Evolutionary conservation across 1,140 invertebrate species (phyloP).

Genomic region (Eriosoma lanigerum): DNA sequence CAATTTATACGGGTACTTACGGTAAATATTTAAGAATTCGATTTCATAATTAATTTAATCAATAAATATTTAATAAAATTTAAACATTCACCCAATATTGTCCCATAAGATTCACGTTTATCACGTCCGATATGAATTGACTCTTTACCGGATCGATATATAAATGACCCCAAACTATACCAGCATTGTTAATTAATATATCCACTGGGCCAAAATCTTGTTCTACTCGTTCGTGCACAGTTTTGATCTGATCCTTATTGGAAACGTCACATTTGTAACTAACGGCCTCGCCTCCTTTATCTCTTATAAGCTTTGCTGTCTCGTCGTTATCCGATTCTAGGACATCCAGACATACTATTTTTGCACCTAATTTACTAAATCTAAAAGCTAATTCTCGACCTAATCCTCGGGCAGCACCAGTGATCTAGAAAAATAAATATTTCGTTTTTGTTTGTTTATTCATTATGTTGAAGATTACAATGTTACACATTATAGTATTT

Average conservation of each 20-base stretch:
- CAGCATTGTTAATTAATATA: slow-evolving; percentile 57
- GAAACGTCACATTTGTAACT: slow-evolving; percentile 58
- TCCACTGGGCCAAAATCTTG: slow-evolving; percentile 54
- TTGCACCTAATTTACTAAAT: slow-evolving; percentile 65
- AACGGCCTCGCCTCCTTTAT: slow-evolving; percentile 51
- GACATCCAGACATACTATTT: slow-evolving; percentile 69
- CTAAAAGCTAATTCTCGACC: slow-evolving; percentile 69
- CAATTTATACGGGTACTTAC: no score
- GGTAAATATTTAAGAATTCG: no score
- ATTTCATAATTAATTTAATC: no score
- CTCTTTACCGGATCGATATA: slow-evolving; percentile 58
- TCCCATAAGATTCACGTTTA: slow-evolving; percentile 56
- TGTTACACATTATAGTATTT: no score
- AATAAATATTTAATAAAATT: no score
- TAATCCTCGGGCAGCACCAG: slow-evolving; percentile 71
- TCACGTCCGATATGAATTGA: slow-evolving; percentile 53
- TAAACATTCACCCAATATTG: slow-evolving; percentile 58
- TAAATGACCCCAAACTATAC: slow-evolving; percentile 54
- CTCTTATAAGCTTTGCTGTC: slow-evolving; percentile 59
- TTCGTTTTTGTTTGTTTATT: no score
- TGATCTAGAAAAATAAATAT: slow-evolving; percentile 62
- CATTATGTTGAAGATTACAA: no score
- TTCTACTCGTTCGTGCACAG: slow-evolving; percentile 53
- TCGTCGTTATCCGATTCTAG: slow-evolving; percentile 62
- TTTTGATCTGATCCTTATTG: slow-evolving; percentile 54